phyloP scores from a whole-genome alignment of 2,797 vertebrate species.

The Cygnus olor region DNA sequence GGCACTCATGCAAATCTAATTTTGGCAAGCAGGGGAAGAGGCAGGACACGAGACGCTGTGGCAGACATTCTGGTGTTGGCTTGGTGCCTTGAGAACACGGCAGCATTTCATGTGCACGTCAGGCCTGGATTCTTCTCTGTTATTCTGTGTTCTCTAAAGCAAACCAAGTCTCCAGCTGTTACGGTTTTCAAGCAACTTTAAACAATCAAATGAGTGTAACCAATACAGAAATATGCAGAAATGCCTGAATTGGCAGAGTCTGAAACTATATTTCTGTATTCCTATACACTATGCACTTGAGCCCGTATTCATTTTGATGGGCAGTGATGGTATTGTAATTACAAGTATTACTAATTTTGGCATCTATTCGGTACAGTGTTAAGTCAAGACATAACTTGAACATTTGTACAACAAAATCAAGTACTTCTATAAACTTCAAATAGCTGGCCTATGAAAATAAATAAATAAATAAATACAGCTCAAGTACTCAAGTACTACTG shows the following conservation, averaged over 20 bases:
- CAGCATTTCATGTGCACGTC: neutral
- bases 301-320: neutral
- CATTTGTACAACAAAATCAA: neutral
- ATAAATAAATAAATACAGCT: no score
- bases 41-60: neutral
- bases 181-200: neutral
- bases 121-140: neutral
- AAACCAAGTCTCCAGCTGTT: neutral
- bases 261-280: neutral
- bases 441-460: neutral
- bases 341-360: neutral
- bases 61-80: neutral
- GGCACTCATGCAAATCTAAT: constrained; percentile 20
- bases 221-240: neutral
- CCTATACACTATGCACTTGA: neutral
- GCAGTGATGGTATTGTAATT: neutral
- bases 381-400: neutral
- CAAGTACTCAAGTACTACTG: neutral
- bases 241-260: neutral
- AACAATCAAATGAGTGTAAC: neutral
- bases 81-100: neutral
- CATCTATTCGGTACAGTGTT: neutral
- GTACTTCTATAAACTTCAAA: neutral
- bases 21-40: constrained; percentile 28
- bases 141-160: neutral